phyloP scores from a whole-genome alignment of 2,888 invertebrate genomes.

The Trimorus sp. region DNA sequence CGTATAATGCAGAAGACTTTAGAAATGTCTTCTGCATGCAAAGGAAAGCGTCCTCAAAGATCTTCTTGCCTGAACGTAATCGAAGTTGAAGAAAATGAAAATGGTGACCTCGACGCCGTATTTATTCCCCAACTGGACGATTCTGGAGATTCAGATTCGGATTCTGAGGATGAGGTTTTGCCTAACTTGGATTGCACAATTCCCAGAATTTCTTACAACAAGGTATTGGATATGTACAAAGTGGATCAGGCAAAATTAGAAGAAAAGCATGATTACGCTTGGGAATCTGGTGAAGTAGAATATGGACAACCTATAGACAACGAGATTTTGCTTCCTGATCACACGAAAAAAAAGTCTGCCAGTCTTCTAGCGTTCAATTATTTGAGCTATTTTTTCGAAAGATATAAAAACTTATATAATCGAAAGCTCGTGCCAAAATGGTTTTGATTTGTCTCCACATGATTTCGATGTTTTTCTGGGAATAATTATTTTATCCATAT shows the following conservation, averaged over 20 bases:
- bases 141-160: constrained; percentile 33
- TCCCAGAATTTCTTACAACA: constrained; percentile 20
- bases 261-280: constrained; percentile 29
- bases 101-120: constrained; percentile 4
- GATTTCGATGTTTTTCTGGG: constrained; percentile 57
- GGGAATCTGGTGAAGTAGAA: constrained; percentile 18
- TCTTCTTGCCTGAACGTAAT: constrained; percentile 17
- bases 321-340: constrained; percentile 26
- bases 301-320: constrained; percentile 16
- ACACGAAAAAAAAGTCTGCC: constrained; percentile 14
- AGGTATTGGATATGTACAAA: constrained; percentile 30
- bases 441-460: constrained; percentile 17
- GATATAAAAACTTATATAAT: constrained; percentile 26
- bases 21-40: constrained; percentile 28
- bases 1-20: no score
- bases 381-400: constrained; percentile 28
- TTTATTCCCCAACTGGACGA: constrained; percentile 6
- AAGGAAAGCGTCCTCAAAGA: constrained; percentile 18
- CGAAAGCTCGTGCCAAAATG: constrained; percentile 29
- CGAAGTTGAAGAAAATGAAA: constrained; percentile 21
- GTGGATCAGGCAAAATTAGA: constrained; percentile 38
- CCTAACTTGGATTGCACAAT: constrained; percentile 21
- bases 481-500: constrained; percentile 53
- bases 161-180: constrained; percentile 31
- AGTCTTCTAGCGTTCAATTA: constrained; percentile 22